A percentile compares a stretch with the other conserved stretches of the same genome.
phyloP scores from a whole-genome alignment of 2,888 invertebrate species.

The Napeogenes sylphis region DNA sequence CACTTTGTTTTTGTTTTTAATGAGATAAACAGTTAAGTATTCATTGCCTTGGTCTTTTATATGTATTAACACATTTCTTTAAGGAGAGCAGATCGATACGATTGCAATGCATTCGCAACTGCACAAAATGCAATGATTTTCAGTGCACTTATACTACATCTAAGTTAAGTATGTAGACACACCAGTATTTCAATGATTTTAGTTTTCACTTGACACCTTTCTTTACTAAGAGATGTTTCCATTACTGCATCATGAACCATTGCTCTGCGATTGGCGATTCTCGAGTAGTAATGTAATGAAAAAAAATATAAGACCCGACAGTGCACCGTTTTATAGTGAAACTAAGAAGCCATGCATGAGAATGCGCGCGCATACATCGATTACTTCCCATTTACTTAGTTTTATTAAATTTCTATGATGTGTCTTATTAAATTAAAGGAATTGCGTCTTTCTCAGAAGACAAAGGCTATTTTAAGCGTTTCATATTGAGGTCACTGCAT shows the following conservation, averaged over 20 bases:
- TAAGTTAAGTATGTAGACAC: constrained; percentile 11
- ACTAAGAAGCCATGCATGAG: constrained; percentile 49
- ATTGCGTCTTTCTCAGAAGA: constrained; percentile 44
- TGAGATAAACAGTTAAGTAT: not conserved
- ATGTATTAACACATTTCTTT: constrained; percentile 6
- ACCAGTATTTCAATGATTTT: not conserved
- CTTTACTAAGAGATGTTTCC: constrained; percentile 19
- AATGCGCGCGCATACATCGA: constrained; percentile 72
- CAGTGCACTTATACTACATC: constrained; percentile 31
- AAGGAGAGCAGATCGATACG: constrained; percentile 21
- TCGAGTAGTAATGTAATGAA: constrained; percentile 19
- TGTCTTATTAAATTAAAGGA: constrained; percentile 59
- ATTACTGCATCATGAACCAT: constrained; percentile 11
- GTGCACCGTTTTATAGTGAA: constrained; percentile 12
- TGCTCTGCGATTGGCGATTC: not conserved
- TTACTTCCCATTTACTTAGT: constrained; percentile 51
- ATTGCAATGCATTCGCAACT: constrained; percentile 25
- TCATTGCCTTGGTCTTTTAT: not conserved
- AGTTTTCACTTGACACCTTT: constrained; percentile 14
- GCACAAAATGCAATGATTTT: constrained; percentile 30
- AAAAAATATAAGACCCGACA: constrained; percentile 11
- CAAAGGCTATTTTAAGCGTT: constrained; percentile 30
- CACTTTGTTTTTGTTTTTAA: constrained; percentile 4
- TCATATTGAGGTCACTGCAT: constrained; percentile 7
- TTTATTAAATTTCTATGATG: constrained; percentile 50